phyloP scores from a whole-genome alignment of 2,113 vertebrate species.

The Nyctereutes procyonoides region DNA sequence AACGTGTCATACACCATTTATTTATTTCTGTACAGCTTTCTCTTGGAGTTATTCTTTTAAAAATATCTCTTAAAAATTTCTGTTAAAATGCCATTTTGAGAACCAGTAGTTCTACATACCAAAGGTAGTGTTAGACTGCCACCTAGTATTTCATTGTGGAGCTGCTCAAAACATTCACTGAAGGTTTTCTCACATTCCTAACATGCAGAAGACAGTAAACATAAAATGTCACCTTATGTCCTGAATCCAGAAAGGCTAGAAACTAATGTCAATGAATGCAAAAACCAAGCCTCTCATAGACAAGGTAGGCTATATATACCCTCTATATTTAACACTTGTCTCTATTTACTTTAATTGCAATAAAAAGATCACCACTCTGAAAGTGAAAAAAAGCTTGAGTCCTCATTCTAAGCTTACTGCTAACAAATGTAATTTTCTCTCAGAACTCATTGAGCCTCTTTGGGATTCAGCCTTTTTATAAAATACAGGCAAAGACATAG shows the following conservation, averaged over 20 bases:
- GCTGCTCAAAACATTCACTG: not conserved
- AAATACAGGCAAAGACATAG: not conserved
- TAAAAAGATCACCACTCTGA: not conserved
- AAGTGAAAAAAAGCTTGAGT: not conserved
- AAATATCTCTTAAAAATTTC: conserved; percentile 6
- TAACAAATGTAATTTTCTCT: not conserved
- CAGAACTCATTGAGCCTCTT: not conserved
- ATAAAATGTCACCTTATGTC: conserved; percentile 72
- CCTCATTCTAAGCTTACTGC: not conserved
- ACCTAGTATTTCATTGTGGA: conserved; percentile 70
- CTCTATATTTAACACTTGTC: not conserved
- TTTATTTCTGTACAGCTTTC: conserved; percentile 35
- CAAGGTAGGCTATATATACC: not conserved
- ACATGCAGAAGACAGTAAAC: conserved; percentile 7
- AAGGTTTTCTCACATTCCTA: conserved; percentile 30
- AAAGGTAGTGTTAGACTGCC: conserved; percentile 77
- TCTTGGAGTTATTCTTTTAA: not conserved
- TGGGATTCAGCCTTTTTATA: not conserved
- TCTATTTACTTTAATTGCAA: not conserved
- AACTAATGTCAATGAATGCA: conserved; percentile 70
- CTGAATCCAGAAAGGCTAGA: conserved; percentile 62
- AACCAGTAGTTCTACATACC: not conserved
- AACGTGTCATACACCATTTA: not conserved
- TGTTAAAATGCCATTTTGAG: conserved; percentile 12
- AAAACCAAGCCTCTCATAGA: not conserved